These are phyloP conservation scores for Maconellicoccus hirsutus DNA, from an alignment of 1,140 invertebrate genomes.

Conservation along the genomic window DNA sequence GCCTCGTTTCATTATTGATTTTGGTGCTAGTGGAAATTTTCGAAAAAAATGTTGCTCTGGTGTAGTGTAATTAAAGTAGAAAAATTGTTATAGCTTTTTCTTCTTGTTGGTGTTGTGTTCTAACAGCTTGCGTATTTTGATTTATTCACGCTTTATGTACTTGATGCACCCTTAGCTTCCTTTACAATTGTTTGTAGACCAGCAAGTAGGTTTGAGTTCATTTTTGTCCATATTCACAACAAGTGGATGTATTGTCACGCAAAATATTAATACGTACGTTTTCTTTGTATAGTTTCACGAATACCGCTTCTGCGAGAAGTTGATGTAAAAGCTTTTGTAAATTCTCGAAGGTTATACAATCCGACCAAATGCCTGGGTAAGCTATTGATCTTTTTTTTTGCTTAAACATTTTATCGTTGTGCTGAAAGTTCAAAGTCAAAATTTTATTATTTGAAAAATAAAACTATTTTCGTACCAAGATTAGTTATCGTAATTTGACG, in stretches of 20 bases:
- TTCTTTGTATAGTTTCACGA: not conserved
- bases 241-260: not conserved
- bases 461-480: not conserved
- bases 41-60: too few species aligned
- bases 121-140: too few species aligned
- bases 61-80: too few species aligned
- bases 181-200: not conserved
- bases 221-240: not conserved
- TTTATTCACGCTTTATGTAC: not conserved
- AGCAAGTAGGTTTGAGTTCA: not conserved
- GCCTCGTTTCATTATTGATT: too few species aligned
- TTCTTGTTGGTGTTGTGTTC: too few species aligned
- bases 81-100: too few species aligned
- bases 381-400: not conserved
- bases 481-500: not conserved
- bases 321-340: not conserved
- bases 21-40: too few species aligned
- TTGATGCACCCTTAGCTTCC: not conserved
- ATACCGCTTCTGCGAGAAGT: not conserved
- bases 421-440: not conserved
- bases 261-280: not conserved
- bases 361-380: not conserved
- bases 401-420: not conserved
- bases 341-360: not conserved
- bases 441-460: not conserved